A percentile compares a stretch with the other conserved stretches of the same genome.
Evolutionary conservation across 1,140 invertebrate species (phyloP).

Genomic region (Drosophila bifasciata): DNA sequence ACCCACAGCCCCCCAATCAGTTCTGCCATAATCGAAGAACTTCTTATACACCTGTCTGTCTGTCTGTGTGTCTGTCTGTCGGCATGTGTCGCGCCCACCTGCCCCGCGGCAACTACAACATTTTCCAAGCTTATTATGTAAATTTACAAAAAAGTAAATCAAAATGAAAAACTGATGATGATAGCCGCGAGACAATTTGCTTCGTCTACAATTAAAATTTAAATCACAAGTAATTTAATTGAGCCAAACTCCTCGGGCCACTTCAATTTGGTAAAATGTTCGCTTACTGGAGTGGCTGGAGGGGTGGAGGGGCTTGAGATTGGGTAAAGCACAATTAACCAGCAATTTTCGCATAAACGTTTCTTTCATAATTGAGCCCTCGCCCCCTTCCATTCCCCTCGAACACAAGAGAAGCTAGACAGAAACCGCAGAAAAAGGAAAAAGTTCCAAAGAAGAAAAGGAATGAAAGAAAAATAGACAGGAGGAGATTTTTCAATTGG

Average conservation of each 20-base stretch:
- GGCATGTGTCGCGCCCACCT: constrained; percentile 59
- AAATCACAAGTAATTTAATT: constrained; percentile 82
- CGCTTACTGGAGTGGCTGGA: constrained; percentile 3
- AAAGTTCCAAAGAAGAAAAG: constrained; percentile 6
- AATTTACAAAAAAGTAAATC: constrained; percentile 48
- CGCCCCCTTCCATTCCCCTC: not conserved
- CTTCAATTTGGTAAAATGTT: constrained; percentile 44
- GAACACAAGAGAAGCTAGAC: constrained; percentile 55
- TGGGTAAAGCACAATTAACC: constrained; percentile 64
- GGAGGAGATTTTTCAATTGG: constrained; percentile 70
- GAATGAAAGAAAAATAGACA: constrained; percentile 40
- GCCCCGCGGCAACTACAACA: constrained; percentile 30
- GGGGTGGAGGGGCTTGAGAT: constrained; percentile 12
- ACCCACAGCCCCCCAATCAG: constrained; percentile 16
- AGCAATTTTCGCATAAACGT: constrained; percentile 81
- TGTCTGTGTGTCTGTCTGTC: constrained; percentile 67
- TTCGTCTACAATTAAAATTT: constrained; percentile 79
- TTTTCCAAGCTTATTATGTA: constrained; percentile 77
- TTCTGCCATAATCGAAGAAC: constrained; percentile 73
- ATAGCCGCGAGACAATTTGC: constrained; percentile 62
- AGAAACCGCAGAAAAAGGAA: constrained; percentile 51
- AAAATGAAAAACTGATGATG: constrained; percentile 53
- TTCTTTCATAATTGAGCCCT: constrained; percentile 66
- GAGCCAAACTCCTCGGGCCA: constrained; percentile 66
- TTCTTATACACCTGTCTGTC: constrained; percentile 68